These are phyloP conservation scores for Chiloscyllium plagiosum DNA, from an alignment of 2,113 vertebrate species.

Conservation along the genomic window DNA sequence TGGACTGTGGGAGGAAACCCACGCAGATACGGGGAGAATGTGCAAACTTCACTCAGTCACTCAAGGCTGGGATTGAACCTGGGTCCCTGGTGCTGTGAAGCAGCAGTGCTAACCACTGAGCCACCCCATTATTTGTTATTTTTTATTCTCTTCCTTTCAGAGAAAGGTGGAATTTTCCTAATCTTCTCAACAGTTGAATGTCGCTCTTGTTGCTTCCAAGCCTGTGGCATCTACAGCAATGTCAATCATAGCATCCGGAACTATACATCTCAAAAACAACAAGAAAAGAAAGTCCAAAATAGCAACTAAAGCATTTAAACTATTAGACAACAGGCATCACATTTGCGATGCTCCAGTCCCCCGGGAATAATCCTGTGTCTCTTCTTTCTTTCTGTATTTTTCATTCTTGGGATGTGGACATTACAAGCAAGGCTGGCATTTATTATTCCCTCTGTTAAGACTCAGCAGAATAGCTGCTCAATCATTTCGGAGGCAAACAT, in stretches of 20 bases:
- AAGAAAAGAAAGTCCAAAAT: constrained; percentile 79
- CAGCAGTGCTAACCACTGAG: too few species aligned
- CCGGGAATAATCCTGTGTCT: background rate
- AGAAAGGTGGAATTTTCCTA: background rate
- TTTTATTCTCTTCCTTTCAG: background rate
- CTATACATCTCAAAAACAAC: constrained; percentile 71
- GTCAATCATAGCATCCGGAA: constrained; percentile 77
- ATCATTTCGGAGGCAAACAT: background rate
- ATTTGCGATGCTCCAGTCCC: too few species aligned
- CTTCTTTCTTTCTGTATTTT: background rate
- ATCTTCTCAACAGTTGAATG: background rate
- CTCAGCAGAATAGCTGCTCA: background rate
- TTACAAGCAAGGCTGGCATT: background rate
- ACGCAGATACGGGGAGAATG: too few species aligned
- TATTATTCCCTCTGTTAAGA: background rate
- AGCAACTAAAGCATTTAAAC: constrained; percentile 61
- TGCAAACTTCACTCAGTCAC: too few species aligned
- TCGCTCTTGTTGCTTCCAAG: constrained; percentile 53
- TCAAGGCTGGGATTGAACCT: too few species aligned
- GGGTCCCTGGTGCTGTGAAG: too few species aligned
- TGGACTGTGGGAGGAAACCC: too few species aligned
- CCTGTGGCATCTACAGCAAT: constrained; percentile 77
- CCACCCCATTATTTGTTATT: too few species aligned
- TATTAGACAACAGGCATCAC: too few species aligned
- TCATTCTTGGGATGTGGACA: background rate